These are phyloP conservation scores for Brachionus sp. DNA, from an alignment of 1,140 invertebrate genomes.

Conservation along the genomic window DNA sequence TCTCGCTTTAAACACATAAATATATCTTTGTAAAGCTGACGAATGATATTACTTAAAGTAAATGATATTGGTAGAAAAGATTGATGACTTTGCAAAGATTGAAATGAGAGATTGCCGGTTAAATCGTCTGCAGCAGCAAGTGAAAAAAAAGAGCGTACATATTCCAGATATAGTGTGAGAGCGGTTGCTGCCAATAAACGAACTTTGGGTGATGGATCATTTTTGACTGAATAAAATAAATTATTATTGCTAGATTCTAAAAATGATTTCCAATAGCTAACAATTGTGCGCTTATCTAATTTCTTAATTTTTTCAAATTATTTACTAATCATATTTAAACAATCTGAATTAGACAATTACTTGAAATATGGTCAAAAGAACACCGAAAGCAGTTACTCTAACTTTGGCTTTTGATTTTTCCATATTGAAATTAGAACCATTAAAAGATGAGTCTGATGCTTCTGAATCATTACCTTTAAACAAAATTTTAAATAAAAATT, in stretches of 20 bases:
- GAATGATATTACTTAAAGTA: background rate
- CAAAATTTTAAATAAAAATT: background rate
- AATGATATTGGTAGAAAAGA: conserved; percentile 34
- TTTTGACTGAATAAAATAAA: conserved; percentile 32
- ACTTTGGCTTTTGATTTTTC: conserved; percentile 44
- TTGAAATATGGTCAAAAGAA: conserved; percentile 34
- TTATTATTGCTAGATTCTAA: background rate
- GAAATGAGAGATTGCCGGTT: background rate
- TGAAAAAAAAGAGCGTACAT: conserved; percentile 14
- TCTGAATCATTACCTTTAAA: conserved; percentile 10
- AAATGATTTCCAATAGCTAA: conserved; percentile 44
- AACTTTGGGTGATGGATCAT: conserved; percentile 40
- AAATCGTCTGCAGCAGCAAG: conserved; percentile 24
- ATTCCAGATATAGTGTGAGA: background rate
- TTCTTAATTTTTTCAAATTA: background rate
- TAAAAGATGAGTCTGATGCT: background rate
- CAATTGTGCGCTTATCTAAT: conserved; percentile 23
- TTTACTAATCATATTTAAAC: background rate
- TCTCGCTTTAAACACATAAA: conserved; percentile 11
- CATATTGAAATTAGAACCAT: background rate
- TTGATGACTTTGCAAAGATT: background rate
- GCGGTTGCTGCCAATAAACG: conserved; percentile 10
- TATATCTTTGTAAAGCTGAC: conserved; percentile 9
- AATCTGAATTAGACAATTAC: background rate
- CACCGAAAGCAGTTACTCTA: conserved; percentile 35